Evolutionary conservation across 2,888 invertebrate genomes (phyloP), one percentile per base, ranked within the genome.

Genomic region (Odontomyia ornata): DNA sequence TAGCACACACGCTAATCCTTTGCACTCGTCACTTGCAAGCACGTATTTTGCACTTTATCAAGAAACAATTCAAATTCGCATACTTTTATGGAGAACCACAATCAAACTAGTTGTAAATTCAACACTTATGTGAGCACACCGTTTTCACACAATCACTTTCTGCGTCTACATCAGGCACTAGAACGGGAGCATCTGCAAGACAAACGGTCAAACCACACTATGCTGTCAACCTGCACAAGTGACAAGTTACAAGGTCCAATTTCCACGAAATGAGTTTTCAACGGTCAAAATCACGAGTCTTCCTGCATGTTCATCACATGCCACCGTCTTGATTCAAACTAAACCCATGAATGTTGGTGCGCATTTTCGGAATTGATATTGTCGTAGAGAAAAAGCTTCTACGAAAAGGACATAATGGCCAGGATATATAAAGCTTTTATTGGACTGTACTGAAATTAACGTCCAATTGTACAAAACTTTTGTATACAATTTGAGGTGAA

Each of bases 211-310:
- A 18, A 25, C 21, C n/a, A 30, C 23, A 30, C 23, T 9, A 69
- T 47, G 25, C 69, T 47, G 46, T 25, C 69, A n/a, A 27, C 30
- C 69, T 13, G 25, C 25, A 27, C 65, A 23, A 15, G 3, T 47
- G 9, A 7, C 36, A 46, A 47, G 25, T 69, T 25, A 47, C 27
- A 47, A 30, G 47, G 11, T 47, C 21, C 27, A 69, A 46, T 36
- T 36, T 46, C 46, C 46, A 46, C 69, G 69, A 69, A 18, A 25
- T 11, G n/a, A 21, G 3, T 36, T 25, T 18, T 25, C 65, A 69
- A 69, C 69, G 69, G 25, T 46, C 46, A 30, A 69, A 15, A 69
- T 47, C 69, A 47, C 73, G 57, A 57, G 73, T 15, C 60, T 73
- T 11, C 7, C 57, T 36, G 57, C 57, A 60, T 73, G 73, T 57